Conservation (phyloP, 2,888 invertebrate genomes). For the Aquatica leii region DNA sequence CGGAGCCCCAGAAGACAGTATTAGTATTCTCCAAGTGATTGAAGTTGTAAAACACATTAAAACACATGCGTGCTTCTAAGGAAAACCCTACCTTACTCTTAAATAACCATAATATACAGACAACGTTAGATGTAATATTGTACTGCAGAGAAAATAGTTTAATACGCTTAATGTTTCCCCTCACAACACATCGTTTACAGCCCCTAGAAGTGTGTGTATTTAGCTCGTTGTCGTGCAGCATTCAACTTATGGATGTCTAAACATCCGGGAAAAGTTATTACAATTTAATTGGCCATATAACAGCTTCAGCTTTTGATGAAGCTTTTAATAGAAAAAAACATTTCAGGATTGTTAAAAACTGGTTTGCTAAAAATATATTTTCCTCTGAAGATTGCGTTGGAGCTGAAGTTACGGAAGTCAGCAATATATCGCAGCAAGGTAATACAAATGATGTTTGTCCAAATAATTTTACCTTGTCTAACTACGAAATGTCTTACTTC, state of each 20-base stretch:
- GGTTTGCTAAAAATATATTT: background rate
- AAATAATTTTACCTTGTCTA: no score
- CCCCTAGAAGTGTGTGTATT: background rate
- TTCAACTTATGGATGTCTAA: no score
- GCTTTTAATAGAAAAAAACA: no score
- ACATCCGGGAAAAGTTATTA: no score
- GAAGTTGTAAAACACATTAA: background rate
- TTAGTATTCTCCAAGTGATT: background rate
- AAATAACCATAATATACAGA: background rate
- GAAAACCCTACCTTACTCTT: background rate
- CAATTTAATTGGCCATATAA: no score
- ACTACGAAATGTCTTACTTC: no score
- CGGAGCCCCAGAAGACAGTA: no score
- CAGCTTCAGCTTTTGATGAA: no score
- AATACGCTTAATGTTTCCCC: background rate
- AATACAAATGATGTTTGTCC: background rate
- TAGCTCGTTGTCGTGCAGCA: background rate
- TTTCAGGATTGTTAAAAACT: no score
- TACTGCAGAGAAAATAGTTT: no score
- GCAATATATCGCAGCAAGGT: background rate
- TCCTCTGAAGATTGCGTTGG: background rate
- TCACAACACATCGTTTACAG: background rate
- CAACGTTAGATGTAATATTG: background rate
- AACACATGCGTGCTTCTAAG: background rate
- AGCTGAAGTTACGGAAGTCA: no score